Percentiles rank a stretch among this genome's conserved stretches.
phyloP scores from a whole-genome alignment of 30 jellyfish, hydroid and myxozoan species.

The Calvadosia cruxmelitensis region DNA sequence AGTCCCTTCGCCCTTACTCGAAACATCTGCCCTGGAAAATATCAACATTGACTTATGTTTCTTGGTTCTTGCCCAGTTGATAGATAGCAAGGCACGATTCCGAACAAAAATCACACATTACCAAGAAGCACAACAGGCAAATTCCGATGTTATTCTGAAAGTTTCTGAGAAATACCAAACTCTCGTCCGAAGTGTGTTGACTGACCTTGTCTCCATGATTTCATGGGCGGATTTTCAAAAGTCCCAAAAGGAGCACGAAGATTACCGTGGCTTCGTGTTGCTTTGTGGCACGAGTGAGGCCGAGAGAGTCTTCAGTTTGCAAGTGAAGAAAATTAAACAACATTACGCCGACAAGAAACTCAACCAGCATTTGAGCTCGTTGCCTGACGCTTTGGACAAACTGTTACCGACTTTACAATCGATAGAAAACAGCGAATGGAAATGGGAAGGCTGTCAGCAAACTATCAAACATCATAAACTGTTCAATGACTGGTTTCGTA shows the following conservation, averaged over 20 bases:
- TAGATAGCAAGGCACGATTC: slow-evolving; percentile 49
- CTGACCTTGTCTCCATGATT: slow-evolving; percentile 62
- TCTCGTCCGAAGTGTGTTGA: slow-evolving; percentile 51
- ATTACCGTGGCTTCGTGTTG: slow-evolving; percentile 31
- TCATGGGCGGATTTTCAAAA: slow-evolving; percentile 66
- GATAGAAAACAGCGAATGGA: slow-evolving; percentile 88
- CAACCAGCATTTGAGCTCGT: slow-evolving; percentile 50
- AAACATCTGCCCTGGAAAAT: slow-evolving; percentile 69
- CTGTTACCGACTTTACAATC: slow-evolving; percentile 74
- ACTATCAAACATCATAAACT: slow-evolving; percentile 72
- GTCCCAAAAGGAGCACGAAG: slow-evolving; percentile 23
- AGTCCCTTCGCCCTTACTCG: slow-evolving; percentile 67
- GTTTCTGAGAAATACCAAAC: slow-evolving; percentile 48
- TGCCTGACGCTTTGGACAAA: slow-evolving; percentile 97
- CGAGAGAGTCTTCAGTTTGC: slow-evolving; percentile 53
- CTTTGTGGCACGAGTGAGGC: slow-evolving; percentile 73
- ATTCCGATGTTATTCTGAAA: slow-evolving; percentile 36
- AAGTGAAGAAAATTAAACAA: slow-evolving; percentile 72
- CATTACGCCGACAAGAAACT: slow-evolving; percentile 81
- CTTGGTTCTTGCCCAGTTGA: slow-evolving; percentile 59
- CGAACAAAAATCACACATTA: slow-evolving; percentile 66
- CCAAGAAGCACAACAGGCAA: slow-evolving; percentile 41
- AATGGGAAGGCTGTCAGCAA: slow-evolving; percentile 90
- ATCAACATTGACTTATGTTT: slow-evolving; percentile 71
- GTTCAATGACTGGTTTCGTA: slow-evolving; percentile 68